Base-by-base conservation (phyloP, 2,113 vertebrate species). In the Hemibagrus wyckioides region DNA sequence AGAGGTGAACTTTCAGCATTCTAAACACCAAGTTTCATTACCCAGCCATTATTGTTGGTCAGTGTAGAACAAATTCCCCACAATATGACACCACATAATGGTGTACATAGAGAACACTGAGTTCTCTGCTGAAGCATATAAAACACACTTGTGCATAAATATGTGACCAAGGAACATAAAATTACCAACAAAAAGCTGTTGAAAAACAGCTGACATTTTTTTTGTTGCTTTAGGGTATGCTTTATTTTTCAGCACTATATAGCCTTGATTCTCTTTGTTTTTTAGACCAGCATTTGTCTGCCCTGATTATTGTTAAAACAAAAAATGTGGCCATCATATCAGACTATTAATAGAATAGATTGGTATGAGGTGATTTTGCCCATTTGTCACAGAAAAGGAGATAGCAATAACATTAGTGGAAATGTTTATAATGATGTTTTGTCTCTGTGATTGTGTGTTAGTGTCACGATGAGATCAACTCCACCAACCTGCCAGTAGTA, bases 11-110 rank as follows among this genome's bases (percentile, higher is more conserved):
- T 65, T 86, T 65, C 23, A 65, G n/a, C 30, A 48, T 52, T 48
- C 79, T 52, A 79, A 85, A 52, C 11, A n/a, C 54, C 28, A 85
- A 48, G 56, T 76, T 85, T 76, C n/a, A 65, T 52, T 52, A 85
- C 14, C 25, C 41, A 50, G n/a, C 4, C 48, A 23, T 86, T 80
- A 44, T 30, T 86, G 76, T 39, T 52, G 44, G 44, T 30, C 76
- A 69, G 23, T n/a, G 25, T 61, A 36, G 48, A 56, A 54, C 76
- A 79, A 65, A 23, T 25, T 52, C 19, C 33, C 30, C 33, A 48
- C n/a, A 30, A 86, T 9, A 39, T 80, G 57, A 80, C 23, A 63
- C 54, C 39, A 63, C 1, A 57, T 44, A 59, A 50, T 56, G 6
- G 21, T 36, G 57, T 48, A 33, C 23, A n/a, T 48, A 48, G 15